Evolutionary conservation across 1,140 invertebrate species (phyloP).

Genomic region (Plectus sambesii): DNA sequence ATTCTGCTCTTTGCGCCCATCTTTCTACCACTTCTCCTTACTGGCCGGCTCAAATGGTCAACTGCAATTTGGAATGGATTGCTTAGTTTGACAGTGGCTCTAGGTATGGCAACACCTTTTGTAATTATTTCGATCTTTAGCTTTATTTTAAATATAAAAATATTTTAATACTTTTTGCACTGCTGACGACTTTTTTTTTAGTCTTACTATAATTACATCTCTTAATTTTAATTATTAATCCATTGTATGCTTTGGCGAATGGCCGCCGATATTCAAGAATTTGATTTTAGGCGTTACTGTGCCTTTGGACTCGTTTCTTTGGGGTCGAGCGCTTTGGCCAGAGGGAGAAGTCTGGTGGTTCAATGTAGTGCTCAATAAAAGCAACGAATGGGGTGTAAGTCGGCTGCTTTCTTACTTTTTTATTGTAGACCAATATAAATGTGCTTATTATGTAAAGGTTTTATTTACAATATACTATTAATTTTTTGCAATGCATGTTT

Average conservation of each 20-base stretch:
- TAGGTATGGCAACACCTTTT: slow-evolving; percentile 40
- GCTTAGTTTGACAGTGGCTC: slow-evolving; percentile 37
- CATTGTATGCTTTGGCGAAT: no score
- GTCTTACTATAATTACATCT: no score
- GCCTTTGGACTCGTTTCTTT: slow-evolving; percentile 79
- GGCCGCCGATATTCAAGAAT: background rate
- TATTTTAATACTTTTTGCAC: no score
- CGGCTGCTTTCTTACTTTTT: no score
- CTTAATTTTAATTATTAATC: slow-evolving; percentile 6
- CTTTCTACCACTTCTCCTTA: slow-evolving; percentile 63
- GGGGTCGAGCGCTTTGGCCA: slow-evolving; percentile 79
- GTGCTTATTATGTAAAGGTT: background rate
- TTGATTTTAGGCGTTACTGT: slow-evolving; percentile 60
- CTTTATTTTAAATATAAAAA: slow-evolving; percentile 8
- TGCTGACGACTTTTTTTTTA: no score
- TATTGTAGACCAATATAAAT: slow-evolving; percentile 7
- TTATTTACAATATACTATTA: slow-evolving; percentile 8
- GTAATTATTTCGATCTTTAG: slow-evolving; percentile 2
- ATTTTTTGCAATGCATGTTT: slow-evolving; percentile 1
- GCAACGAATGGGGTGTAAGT: slow-evolving; percentile 83
- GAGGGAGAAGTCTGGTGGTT: slow-evolving; percentile 95
- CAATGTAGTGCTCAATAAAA: slow-evolving; percentile 85
- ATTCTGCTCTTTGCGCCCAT: slow-evolving; percentile 74
- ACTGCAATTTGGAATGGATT: slow-evolving; percentile 57
- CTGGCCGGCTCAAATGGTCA: slow-evolving; percentile 47